These are phyloP conservation scores for Bibio marci DNA, from an alignment of 2,888 invertebrate genomes.

Conservation along the genomic window DNA sequence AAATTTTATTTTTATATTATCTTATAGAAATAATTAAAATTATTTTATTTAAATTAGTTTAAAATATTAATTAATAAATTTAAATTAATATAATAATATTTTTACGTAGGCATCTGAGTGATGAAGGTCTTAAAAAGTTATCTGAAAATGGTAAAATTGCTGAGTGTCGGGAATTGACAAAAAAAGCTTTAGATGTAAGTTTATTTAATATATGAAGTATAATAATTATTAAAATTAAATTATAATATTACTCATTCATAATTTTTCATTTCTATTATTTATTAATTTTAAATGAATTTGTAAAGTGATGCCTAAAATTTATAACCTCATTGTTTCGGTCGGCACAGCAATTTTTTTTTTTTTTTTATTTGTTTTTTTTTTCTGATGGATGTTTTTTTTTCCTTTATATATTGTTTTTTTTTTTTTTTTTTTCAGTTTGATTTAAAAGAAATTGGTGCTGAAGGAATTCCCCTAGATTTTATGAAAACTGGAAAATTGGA, in stretches of 20 bases:
- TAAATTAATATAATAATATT: slow-evolving; percentile 6
- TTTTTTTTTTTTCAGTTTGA: slow-evolving; percentile 30
- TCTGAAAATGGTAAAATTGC: slow-evolving; percentile 43
- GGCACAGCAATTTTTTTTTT: too few relatives aligned
- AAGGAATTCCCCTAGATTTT: slow-evolving; percentile 50
- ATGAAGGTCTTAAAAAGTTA: slow-evolving; percentile 49
- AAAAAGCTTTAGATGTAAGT: slow-evolving; percentile 56
- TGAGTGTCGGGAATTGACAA: slow-evolving; percentile 43
- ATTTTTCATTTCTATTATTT: too few relatives aligned
- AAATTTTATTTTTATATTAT: too few relatives aligned
- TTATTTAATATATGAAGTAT: too few relatives aligned
- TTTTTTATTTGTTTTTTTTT: neutral
- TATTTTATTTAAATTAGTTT: slow-evolving; percentile 4
- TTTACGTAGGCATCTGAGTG: slow-evolving; percentile 46
- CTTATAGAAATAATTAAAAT: slow-evolving; percentile 5
- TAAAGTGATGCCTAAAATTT: too few relatives aligned
- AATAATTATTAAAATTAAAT: too few relatives aligned
- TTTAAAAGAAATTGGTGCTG: slow-evolving; percentile 64
- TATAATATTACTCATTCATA: too few relatives aligned
- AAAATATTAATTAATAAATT: neutral
- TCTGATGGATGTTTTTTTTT: neutral
- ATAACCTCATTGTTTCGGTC: too few relatives aligned
- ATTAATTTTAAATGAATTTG: too few relatives aligned
- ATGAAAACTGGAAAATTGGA: slow-evolving; percentile 37
- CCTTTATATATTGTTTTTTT: neutral